Conservation (phyloP, 2,113 vertebrate genomes). For the Pituophis catenifer region DNA sequence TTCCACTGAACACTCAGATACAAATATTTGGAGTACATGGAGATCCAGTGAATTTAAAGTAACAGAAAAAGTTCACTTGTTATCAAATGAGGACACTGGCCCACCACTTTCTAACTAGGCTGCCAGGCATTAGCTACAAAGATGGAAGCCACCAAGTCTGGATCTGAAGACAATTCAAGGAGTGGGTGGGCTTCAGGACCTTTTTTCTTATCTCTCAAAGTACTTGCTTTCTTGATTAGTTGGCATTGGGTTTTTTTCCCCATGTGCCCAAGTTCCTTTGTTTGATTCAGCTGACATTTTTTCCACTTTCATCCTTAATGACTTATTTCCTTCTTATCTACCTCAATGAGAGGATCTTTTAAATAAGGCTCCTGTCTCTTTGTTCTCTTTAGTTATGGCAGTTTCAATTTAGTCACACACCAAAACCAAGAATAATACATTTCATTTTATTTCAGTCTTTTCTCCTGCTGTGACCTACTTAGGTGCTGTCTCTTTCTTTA, state of each 20-base stretch:
- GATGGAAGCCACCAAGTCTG: no score
- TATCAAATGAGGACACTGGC: not conserved
- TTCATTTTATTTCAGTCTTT: accelerated
- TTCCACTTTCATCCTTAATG: not conserved
- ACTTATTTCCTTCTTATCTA: not conserved
- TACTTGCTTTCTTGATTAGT: no score
- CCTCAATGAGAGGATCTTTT: not conserved
- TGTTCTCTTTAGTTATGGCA: not conserved
- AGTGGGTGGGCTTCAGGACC: no score
- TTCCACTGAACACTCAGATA: not conserved
- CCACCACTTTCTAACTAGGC: no score
- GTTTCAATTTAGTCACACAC: not conserved
- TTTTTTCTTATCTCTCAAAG: no score
- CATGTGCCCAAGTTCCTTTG: not conserved
- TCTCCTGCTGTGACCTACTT: accelerated
- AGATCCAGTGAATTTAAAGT: not conserved
- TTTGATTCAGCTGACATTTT: not conserved
- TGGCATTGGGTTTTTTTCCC: no score
- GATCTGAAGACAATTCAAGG: no score
- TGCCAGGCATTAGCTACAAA: no score
- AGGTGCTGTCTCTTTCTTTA: not conserved
- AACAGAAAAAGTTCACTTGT: not conserved
- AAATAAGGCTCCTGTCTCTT: not conserved
- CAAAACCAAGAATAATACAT: not conserved
- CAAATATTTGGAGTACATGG: not conserved